phyloP scores from a whole-genome alignment of 2,113 vertebrate species.

The Orycteropus afer region DNA sequence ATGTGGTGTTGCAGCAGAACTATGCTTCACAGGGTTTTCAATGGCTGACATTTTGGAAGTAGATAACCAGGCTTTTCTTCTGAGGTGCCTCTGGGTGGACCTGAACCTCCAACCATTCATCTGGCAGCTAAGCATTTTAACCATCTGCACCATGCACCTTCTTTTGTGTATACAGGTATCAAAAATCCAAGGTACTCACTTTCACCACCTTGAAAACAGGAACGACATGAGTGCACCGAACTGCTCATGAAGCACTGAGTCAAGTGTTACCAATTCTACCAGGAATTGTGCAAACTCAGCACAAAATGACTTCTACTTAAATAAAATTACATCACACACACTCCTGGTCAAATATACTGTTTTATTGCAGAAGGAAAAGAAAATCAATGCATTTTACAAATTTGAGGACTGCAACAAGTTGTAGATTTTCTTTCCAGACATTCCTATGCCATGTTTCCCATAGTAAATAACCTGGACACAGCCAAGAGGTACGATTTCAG shows the following conservation, averaged over 20 bases:
- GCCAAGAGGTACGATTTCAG: background rate
- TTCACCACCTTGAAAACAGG: background rate
- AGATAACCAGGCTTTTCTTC: background rate
- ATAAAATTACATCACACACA: background rate
- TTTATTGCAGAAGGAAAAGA: conserved; percentile 82
- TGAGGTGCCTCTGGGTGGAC: too few species aligned
- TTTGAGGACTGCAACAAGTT: background rate
- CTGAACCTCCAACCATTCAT: background rate
- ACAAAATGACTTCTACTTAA: background rate
- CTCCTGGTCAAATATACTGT: conserved; percentile 7
- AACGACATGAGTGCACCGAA: background rate
- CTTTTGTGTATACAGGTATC: background rate
- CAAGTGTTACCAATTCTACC: fast-evolving
- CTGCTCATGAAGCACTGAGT: background rate
- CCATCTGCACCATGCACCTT: background rate
- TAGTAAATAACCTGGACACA: conserved; percentile 6
- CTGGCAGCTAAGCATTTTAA: background rate
- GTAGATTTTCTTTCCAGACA: conserved; percentile 25
- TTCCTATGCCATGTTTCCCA: background rate
- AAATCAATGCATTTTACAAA: conserved; percentile 59
- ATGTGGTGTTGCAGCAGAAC: background rate
- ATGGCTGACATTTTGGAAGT: background rate
- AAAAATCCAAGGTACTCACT: background rate
- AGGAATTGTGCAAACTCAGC: background rate
- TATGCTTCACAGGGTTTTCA: background rate